A percentile compares a stretch with the other conserved stretches of the same genome.
Conservation (phyloP, 2,888 invertebrate species). For the Stramonita haemastoma region DNA sequence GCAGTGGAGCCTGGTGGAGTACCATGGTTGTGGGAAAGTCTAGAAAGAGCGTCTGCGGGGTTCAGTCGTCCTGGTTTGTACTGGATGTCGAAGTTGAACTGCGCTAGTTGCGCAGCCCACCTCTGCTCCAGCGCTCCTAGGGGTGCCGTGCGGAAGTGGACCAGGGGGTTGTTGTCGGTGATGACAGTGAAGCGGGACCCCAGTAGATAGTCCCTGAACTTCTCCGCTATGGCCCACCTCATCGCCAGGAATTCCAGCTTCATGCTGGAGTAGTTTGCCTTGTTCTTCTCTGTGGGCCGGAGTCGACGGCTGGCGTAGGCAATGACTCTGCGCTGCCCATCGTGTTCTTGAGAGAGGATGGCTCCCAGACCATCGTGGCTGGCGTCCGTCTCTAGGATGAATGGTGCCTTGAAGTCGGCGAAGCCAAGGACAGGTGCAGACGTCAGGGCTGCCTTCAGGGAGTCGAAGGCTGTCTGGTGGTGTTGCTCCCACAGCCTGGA, state of each 20-base stretch:
- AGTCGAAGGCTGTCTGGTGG: not conserved
- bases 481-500: not conserved
- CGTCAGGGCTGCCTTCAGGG: not conserved
- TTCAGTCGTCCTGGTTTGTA: conserved; percentile 43
- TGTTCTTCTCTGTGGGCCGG: not conserved
- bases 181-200: not conserved
- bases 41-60: conserved; percentile 44
- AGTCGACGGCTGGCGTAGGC: not conserved
- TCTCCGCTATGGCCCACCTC: not conserved
- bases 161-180: not conserved
- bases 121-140: not conserved
- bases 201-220: not conserved
- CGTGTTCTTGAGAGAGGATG: not conserved
- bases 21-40: not conserved
- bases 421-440: not conserved
- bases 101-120: not conserved
- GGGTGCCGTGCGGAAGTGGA: not conserved
- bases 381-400: not conserved
- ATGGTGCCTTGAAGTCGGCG: not conserved
- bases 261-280: no score
- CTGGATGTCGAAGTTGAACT: conserved; percentile 39
- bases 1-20: not conserved
- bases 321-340: not conserved
- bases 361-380: not conserved
- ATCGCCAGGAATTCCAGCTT: not conserved